These are phyloP conservation scores for Oceanites oceanicus DNA, from an alignment of 2,113 vertebrate genomes.

Conservation along the genomic window DNA sequence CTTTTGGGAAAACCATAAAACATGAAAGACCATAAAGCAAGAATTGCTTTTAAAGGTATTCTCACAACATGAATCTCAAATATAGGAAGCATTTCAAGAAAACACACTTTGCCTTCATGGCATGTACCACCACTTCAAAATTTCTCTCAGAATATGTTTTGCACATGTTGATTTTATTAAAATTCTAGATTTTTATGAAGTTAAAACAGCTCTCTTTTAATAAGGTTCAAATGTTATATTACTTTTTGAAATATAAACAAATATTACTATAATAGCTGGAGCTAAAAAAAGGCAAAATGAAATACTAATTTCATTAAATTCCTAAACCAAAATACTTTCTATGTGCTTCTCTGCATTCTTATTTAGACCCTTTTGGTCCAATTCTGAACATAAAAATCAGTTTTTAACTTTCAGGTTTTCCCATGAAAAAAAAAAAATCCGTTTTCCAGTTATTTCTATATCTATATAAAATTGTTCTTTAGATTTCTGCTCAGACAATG, in stretches of 20 bases:
- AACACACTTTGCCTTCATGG: not conserved
- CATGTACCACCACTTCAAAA: not conserved
- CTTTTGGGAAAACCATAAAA: not conserved
- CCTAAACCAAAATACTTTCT: not conserved
- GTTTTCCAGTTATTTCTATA: not conserved
- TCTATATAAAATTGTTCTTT: not conserved
- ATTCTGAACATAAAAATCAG: not conserved
- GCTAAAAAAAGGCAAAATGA: not conserved
- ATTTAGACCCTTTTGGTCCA: not conserved
- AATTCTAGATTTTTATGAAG: not conserved
- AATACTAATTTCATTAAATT: not conserved
- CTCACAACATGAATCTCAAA: not conserved
- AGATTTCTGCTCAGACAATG: not conserved
- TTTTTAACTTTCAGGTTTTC: not conserved
- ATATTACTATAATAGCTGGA: not conserved
- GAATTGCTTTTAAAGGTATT: not conserved
- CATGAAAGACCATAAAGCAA: not conserved
- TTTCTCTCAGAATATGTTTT: not conserved
- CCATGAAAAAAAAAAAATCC: not conserved
- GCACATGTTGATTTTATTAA: not conserved
- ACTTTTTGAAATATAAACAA: not conserved
- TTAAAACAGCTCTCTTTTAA: not conserved
- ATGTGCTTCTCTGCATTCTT: not conserved
- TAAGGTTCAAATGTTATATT: not conserved
- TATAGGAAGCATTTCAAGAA: not conserved